A percentile compares a stretch with the other conserved stretches of the same genome.
Evolutionary conservation across 2,113 vertebrate species (phyloP).

Genomic region (Grallaria varia): DNA sequence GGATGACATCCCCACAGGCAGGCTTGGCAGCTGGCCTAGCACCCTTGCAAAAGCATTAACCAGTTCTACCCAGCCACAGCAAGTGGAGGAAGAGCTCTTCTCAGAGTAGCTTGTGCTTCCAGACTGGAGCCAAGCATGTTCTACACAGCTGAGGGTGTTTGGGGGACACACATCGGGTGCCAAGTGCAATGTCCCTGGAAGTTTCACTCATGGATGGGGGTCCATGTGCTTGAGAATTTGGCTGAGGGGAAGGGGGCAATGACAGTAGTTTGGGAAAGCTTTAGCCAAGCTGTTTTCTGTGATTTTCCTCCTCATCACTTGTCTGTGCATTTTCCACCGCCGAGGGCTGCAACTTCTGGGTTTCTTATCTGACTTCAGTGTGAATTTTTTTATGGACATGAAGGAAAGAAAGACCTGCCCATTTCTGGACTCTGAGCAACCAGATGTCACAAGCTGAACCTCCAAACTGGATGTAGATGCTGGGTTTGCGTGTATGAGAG

Average conservation of each 20-base stretch:
- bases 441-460: background rate
- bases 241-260: background rate
- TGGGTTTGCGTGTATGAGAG: background rate
- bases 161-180: background rate
- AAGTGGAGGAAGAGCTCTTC: background rate
- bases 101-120: background rate
- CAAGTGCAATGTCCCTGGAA: background rate
- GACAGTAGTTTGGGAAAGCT: background rate
- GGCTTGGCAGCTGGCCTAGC: background rate
- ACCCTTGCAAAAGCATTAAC: background rate
- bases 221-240: background rate
- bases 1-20: background rate
- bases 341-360: background rate
- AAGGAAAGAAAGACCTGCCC: background rate
- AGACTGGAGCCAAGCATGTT: background rate
- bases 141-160: background rate
- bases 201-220: background rate
- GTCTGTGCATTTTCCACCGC: background rate
- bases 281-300: background rate
- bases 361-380: background rate
- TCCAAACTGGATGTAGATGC: background rate
- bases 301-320: background rate
- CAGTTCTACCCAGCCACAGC: background rate
- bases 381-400: background rate
- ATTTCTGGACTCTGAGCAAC: background rate